Base-by-base conservation (phyloP, 2,888 invertebrate genomes). In the Oligia strigilis region DNA sequence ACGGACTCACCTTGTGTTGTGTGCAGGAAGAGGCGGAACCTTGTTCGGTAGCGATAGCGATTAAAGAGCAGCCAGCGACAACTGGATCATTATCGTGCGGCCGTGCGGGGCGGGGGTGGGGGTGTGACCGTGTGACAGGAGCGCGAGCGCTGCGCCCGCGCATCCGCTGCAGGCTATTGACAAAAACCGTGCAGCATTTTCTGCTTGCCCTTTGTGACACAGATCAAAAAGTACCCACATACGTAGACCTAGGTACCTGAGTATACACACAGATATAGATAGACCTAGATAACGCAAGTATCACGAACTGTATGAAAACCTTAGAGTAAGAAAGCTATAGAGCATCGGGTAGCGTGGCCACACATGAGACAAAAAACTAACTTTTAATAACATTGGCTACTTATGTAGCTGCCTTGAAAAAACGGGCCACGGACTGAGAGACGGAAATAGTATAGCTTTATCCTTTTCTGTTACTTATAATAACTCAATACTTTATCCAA, bases 181-280 rank as follows among this genome's bases (percentile, higher is more conserved):
- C 82, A 90, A 87, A 89, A 90, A 82, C 72, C 66, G 81, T 67
- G 60, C 77, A 64, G 58, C 65, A 72, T 78, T 90, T 89, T 87
- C 89, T 89, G 84, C 70, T 65, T 62, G 62, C 74, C 77, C 70
- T 74, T 79, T 71, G 82, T 67, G 64, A 43, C 69, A 43, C 71
- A 46, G 64, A 80, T 36, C 36, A 36, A 67, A n/a, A 43, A 76
- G 71, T 66, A 60, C n/a, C 62, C 40, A 29, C 60, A 23, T 19
- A 49, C 46, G 43, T n/a, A 40, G 29, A 55, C 13, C 43, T 60
- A 29, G 29, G 29, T 29, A 36, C 17, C 65, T 23, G 52, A 60
- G 5, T 29, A 19, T 9, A 29, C 29, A 29, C 29, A 29, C 29
- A 29, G 29, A 29, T 29, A 29, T 29, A 29, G 0, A 29, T 29